phyloP scores from a whole-genome alignment of 64 coral and sea anemone species.

The Montipora cactus region DNA sequence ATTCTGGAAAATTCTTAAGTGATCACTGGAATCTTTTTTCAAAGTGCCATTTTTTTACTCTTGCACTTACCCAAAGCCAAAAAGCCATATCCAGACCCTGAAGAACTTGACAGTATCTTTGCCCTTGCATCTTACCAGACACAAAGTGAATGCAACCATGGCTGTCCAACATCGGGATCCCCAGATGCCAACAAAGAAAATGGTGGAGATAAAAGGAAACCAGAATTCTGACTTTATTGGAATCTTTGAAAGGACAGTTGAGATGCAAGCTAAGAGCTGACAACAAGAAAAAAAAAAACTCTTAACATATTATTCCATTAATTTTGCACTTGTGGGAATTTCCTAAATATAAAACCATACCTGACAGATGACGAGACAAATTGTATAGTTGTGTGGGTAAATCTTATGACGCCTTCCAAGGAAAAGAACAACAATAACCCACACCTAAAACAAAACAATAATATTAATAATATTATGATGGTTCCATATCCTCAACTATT shows the following conservation, averaged over 20 bases:
- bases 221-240: constrained; percentile 19
- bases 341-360: not conserved
- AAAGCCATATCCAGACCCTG: constrained; percentile 48
- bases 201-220: constrained; percentile 28
- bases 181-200: constrained; percentile 46
- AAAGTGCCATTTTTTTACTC: no score
- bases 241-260: constrained; percentile 49
- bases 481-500: no score
- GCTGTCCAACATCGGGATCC: constrained; percentile 82
- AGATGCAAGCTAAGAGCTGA: constrained; percentile 56
- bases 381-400: constrained; percentile 85
- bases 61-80: constrained; percentile 79
- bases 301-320: no score
- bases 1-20: no score
- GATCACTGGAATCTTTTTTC: no score
- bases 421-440: constrained; percentile 84
- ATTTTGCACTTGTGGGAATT: not conserved
- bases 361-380: constrained; percentile 78
- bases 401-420: constrained; percentile 76
- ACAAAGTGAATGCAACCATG: constrained; percentile 76
- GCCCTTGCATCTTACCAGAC: constrained; percentile 76
- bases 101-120: not conserved
- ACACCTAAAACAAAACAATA: constrained; percentile 48
- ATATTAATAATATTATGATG: not conserved
- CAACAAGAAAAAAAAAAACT: not conserved